Percentiles rank a stretch among this genome's conserved stretches.
Evolutionary conservation across 2,797 vertebrate genomes (phyloP).

Genomic region (Gorsachius magnificus): DNA sequence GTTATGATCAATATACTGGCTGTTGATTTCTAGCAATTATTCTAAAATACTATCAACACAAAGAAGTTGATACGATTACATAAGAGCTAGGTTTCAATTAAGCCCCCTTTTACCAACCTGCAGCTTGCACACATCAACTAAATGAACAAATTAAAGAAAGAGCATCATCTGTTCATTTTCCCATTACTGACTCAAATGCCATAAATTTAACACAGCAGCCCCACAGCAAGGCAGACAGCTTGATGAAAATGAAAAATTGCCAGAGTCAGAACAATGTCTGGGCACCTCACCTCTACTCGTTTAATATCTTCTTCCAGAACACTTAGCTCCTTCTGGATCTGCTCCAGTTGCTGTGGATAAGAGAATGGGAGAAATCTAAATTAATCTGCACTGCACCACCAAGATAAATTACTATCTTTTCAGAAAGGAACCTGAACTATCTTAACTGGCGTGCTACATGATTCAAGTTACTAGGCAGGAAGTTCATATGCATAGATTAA

Average conservation of each 20-base stretch:
- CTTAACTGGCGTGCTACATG: neutral
- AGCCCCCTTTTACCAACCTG: neutral
- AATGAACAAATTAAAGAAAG: conserved; percentile 18
- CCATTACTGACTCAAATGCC: conserved; percentile 28
- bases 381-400: conserved; percentile 44
- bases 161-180: conserved; percentile 40
- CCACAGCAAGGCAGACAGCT: conserved; percentile 53
- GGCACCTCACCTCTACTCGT: conserved; percentile 90
- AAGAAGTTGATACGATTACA: neutral
- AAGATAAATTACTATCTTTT: conserved; percentile 33
- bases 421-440: neutral
- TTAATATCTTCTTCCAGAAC: conserved; percentile 99
- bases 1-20: neutral
- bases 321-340: conserved; percentile 97
- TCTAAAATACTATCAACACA: neutral
- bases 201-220: conserved; percentile 54
- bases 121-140: conserved; percentile 2
- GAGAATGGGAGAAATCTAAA: conserved; percentile 61
- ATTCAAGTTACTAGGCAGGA: neutral
- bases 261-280: conserved; percentile 52
- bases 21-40: neutral
- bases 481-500: neutral
- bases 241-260: conserved; percentile 62
- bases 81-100: neutral
- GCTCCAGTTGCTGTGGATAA: conserved; percentile 91